A percentile compares a stretch with the other conserved stretches of the same genome.
These are phyloP conservation scores for Brachyhypopomus occidentalis DNA, from an alignment of 2,113 vertebrate genomes.

Conservation along the genomic window DNA sequence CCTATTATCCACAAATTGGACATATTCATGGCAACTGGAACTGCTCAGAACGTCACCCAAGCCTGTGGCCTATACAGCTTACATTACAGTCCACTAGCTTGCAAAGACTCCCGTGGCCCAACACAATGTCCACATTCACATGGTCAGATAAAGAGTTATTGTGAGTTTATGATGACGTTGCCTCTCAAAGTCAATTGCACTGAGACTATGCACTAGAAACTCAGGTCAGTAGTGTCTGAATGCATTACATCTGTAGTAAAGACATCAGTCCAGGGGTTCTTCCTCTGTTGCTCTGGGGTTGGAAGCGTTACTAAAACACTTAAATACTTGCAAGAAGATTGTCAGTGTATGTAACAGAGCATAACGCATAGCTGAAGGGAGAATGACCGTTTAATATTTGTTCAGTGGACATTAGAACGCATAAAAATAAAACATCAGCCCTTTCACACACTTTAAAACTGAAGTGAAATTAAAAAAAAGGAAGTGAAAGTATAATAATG, in stretches of 20 bases:
- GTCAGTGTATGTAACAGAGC: neutral
- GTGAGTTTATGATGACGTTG: conserved; percentile 38
- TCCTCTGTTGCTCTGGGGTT: conserved; percentile 10
- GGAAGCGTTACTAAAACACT: neutral
- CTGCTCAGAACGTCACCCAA: neutral
- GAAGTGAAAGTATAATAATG: too few relatives aligned
- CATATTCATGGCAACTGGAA: conserved; percentile 19
- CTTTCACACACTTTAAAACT: too few relatives aligned
- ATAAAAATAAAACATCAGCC: too few relatives aligned
- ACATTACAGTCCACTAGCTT: conserved; percentile 1
- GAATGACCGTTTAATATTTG: neutral
- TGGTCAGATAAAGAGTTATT: conserved; percentile 50
- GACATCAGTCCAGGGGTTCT: conserved; percentile 6
- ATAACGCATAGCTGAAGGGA: neutral
- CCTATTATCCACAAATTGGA: neutral
- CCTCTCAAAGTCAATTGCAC: conserved; percentile 48
- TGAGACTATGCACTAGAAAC: conserved; percentile 50
- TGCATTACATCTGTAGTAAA: conserved; percentile 43
- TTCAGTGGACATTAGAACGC: too few relatives aligned
- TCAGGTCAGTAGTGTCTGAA: conserved; percentile 60
- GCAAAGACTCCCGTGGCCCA: conserved; percentile 3
- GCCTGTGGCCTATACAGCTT: conserved; percentile 7
- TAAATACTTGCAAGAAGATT: neutral
- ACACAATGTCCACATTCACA: conserved; percentile 44
- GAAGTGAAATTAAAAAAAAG: too few relatives aligned